phyloP scores from a whole-genome alignment of 2,888 invertebrate genomes.

The Pediacus dermestoides region DNA sequence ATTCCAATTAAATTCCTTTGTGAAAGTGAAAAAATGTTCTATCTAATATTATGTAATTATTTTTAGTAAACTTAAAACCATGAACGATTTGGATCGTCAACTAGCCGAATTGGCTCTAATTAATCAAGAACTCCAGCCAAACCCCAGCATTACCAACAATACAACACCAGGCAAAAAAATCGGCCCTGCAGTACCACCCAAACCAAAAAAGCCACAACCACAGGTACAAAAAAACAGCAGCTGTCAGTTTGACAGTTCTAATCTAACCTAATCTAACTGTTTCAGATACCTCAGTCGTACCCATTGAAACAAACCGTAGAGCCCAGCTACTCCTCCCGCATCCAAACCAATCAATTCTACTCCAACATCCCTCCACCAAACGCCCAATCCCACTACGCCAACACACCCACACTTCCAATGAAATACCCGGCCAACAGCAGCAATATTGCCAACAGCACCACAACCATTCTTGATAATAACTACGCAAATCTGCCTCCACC shows the following conservation, averaged over 20 bases:
- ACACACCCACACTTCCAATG: slow-evolving; percentile 34
- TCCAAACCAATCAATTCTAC: slow-evolving; percentile 54
- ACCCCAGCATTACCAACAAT: slow-evolving; percentile 37
- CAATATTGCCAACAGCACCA: slow-evolving; percentile 12
- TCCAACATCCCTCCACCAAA: slow-evolving; percentile 47
- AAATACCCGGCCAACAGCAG: slow-evolving; percentile 24
- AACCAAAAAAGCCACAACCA: slow-evolving; percentile 65
- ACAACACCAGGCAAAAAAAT: slow-evolving; percentile 57
- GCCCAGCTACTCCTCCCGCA: slow-evolving; percentile 71
- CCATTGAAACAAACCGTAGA: slow-evolving; percentile 65
- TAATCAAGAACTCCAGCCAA: slow-evolving; percentile 50
- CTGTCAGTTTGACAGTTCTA: too few relatives aligned
- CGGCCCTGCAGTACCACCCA: slow-evolving; percentile 77
- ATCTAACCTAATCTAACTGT: too few relatives aligned
- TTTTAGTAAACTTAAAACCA: slow-evolving; percentile 28
- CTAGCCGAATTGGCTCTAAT: slow-evolving; percentile 65
- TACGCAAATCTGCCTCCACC: slow-evolving; percentile 34
- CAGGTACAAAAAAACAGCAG: slow-evolving; percentile 55
- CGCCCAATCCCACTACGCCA: slow-evolving; percentile 42
- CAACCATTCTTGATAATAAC: slow-evolving; percentile 33
- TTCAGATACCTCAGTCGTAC: slow-evolving; percentile 74
- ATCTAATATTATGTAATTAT: not conserved
- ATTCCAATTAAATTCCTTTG: not conserved
- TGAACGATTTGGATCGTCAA: slow-evolving; percentile 68
- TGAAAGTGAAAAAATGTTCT: slow-evolving; percentile 2